Evolutionary conservation across 1,140 invertebrate species (phyloP).

Genomic region (Caenorhabditis inopinata): DNA sequence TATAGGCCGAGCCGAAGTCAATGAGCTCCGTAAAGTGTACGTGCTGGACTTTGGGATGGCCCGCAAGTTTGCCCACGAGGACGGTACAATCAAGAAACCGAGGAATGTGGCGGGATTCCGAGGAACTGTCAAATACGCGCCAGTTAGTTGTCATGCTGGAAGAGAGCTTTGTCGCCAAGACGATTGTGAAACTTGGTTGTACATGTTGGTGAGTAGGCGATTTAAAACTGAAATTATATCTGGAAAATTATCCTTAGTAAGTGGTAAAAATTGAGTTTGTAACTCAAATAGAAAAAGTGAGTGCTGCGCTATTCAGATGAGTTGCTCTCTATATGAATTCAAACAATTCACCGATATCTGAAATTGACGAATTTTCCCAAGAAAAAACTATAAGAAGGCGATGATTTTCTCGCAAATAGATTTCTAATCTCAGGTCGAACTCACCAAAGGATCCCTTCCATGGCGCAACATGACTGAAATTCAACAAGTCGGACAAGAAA

Average conservation of each 20-base stretch:
- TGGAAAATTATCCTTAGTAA: too few species aligned
- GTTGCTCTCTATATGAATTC: background rate
- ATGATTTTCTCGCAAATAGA: too few species aligned
- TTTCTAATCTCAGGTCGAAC: constrained; percentile 35
- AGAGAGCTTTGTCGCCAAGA: constrained; percentile 52
- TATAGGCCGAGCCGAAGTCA: constrained; percentile 54
- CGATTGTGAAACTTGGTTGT: constrained; percentile 56
- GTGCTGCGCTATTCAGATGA: too few species aligned
- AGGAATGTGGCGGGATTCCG: constrained; percentile 51
- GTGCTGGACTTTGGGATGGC: constrained; percentile 52
- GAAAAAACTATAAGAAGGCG: too few species aligned
- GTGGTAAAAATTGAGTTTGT: too few species aligned
- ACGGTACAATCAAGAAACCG: constrained; percentile 54
- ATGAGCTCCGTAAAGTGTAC: constrained; percentile 56
- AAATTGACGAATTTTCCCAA: too few species aligned
- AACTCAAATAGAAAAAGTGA: too few species aligned
- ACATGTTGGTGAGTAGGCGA: constrained; percentile 36
- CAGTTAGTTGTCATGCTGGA: constrained; percentile 49
- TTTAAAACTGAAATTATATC: background rate
- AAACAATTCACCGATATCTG: too few species aligned
- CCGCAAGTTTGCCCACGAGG: constrained; percentile 41
- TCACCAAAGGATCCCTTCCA: constrained; percentile 52
- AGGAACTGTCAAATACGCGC: constrained; percentile 55
- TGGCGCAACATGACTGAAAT: constrained; percentile 55
- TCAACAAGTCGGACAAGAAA: constrained; percentile 43